These are phyloP conservation scores for Rhinatrema bivittatum DNA, from an alignment of 2,797 vertebrate species.

Conservation along the genomic window DNA sequence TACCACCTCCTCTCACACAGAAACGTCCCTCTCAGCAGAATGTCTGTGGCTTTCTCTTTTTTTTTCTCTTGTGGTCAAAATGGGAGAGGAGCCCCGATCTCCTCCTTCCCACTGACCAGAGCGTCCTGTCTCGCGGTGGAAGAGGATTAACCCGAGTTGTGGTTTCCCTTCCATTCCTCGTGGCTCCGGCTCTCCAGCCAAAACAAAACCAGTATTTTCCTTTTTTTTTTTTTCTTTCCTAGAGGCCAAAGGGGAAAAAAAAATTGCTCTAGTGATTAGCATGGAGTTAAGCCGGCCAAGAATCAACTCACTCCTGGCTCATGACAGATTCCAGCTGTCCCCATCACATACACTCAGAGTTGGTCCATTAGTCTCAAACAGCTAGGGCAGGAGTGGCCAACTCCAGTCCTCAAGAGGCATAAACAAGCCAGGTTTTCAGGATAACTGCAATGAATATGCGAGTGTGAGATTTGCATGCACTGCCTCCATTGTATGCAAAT, in stretches of 20 bases:
- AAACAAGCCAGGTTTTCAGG: too few species aligned
- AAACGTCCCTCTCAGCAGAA: not conserved
- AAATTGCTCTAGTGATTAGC: not conserved
- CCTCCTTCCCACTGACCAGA: not conserved
- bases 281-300: not conserved
- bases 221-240: conserved; percentile 1
- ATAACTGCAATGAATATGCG: too few species aligned
- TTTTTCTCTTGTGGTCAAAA: fast-evolving
- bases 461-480: too few species aligned
- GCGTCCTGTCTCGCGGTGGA: not conserved
- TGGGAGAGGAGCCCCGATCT: conserved; percentile 4
- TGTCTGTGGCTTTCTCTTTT: not conserved
- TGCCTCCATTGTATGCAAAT: too few species aligned
- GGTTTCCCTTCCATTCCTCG: conserved; percentile 21
- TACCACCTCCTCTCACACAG: not conserved
- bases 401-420: too few species aligned
- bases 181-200: conserved; percentile 27
- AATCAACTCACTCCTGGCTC: not conserved
- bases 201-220: conserved; percentile 31
- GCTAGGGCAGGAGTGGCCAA: too few species aligned
- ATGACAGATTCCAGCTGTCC: fast-evolving
- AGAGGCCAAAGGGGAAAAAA: conserved; percentile 1
- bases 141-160: conserved; percentile 20
- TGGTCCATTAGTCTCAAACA: fast-evolving
- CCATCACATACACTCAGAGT: not conserved